Evolutionary conservation across 2,113 vertebrate species (phyloP).

Genomic region (Turdus rufiventris): DNA sequence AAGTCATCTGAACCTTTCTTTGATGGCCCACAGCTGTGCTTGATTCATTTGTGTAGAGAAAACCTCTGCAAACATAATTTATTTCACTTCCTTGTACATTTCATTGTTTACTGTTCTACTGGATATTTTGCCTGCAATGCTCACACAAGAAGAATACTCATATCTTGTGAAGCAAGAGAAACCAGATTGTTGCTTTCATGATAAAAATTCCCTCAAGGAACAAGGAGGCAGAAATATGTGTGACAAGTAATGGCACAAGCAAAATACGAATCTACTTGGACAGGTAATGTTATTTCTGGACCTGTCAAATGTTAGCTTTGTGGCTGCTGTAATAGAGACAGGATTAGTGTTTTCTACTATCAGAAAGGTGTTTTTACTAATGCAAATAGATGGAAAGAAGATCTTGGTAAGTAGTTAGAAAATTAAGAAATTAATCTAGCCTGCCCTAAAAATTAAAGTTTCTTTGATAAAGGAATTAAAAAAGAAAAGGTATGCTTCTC

Average conservation of each 20-base stretch:
- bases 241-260: background rate
- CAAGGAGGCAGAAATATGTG: background rate
- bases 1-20: background rate
- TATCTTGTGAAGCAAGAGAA: background rate
- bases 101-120: background rate
- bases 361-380: background rate
- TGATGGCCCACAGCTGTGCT: background rate
- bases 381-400: background rate
- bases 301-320: background rate
- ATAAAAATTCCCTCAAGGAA: background rate
- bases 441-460: background rate
- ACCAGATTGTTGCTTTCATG: background rate
- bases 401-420: background rate
- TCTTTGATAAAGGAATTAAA: background rate
- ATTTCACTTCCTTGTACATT: background rate
- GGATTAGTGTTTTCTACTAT: background rate
- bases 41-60: background rate
- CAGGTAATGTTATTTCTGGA: background rate
- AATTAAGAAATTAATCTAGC: background rate
- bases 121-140: background rate
- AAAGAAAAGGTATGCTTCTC: background rate
- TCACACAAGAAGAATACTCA: background rate
- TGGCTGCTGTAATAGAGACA: background rate
- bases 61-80: background rate
- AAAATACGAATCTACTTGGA: background rate